Evolutionary conservation across 92 coral and sea anemone genomes (phyloP).

Genomic region (Umimayanthus kanabou): DNA sequence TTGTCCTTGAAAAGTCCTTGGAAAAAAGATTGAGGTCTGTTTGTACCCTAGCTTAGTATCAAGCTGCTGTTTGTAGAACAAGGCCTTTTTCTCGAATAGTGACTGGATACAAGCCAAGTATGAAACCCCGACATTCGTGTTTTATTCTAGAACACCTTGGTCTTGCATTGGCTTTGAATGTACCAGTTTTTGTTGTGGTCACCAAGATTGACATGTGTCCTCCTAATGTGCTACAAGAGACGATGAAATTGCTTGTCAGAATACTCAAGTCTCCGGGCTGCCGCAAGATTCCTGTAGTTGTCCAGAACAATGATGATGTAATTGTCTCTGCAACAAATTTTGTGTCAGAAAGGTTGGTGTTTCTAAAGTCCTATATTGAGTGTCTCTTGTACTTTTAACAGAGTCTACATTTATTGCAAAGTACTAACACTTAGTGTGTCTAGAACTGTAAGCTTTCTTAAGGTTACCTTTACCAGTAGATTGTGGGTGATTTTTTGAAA

Average conservation of each 20-base stretch:
- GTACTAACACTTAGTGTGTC: neutral
- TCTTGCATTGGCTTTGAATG: slow-evolving; percentile 89
- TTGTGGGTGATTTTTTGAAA: neutral
- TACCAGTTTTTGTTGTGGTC: slow-evolving; percentile 97
- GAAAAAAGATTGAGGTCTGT: too few relatives aligned
- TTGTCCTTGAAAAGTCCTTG: too few relatives aligned
- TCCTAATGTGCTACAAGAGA: slow-evolving; percentile 94
- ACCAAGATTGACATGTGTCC: slow-evolving; percentile 99
- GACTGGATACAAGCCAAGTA: too few relatives aligned
- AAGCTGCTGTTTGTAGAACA: too few relatives aligned
- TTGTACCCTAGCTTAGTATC: too few relatives aligned
- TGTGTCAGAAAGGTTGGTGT: slow-evolving; percentile 87
- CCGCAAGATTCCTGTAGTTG: slow-evolving; percentile 95
- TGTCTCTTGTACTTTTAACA: neutral
- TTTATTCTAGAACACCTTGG: slow-evolving; percentile 87
- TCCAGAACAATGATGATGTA: slow-evolving; percentile 91
- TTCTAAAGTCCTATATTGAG: neutral
- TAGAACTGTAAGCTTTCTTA: too few relatives aligned
- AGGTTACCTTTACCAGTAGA: neutral
- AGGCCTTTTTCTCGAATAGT: too few relatives aligned
- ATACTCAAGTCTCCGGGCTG: slow-evolving; percentile 98
- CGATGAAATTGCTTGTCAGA: slow-evolving; percentile 88
- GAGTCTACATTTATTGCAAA: neutral
- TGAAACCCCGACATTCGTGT: neutral
- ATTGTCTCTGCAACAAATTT: slow-evolving; percentile 95